A percentile compares a stretch with the other conserved stretches of the same genome.
These are phyloP conservation scores for Athene noctua DNA, from an alignment of 2,113 vertebrate genomes.

Conservation along the genomic window DNA sequence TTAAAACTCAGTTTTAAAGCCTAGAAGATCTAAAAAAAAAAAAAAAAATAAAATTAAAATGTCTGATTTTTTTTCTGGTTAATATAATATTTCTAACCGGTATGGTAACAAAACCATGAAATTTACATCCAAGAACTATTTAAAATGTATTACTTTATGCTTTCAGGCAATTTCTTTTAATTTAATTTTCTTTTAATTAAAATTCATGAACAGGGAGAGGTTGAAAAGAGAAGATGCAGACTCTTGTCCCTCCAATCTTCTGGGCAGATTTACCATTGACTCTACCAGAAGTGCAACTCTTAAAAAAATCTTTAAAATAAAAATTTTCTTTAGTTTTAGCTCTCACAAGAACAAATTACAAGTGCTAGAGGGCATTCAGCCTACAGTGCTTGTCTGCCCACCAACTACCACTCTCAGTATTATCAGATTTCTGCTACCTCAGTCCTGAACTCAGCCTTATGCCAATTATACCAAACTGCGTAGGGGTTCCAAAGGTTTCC, in stretches of 20 bases:
- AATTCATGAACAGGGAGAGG: neutral
- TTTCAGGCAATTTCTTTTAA: neutral
- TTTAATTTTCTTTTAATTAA: neutral
- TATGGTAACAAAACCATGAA: neutral
- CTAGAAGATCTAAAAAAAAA: neutral
- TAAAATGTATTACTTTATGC: neutral
- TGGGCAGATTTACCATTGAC: neutral
- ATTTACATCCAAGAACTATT: neutral
- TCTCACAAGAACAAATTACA: neutral
- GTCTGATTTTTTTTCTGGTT: neutral
- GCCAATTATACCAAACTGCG: neutral
- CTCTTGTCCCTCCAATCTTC: neutral
- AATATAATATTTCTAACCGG: neutral
- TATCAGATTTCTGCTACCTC: neutral
- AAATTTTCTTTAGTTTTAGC: neutral
- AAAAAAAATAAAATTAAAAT: neutral
- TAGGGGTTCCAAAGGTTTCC: neutral
- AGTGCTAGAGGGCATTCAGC: neutral
- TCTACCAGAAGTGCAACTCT: accelerated
- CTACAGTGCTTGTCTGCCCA: neutral
- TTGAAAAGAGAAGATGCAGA: neutral
- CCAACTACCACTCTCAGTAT: neutral
- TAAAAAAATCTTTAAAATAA: neutral
- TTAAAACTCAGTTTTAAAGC: neutral
- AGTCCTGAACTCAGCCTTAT: neutral